These are phyloP conservation scores for Cyprinella venusta DNA, from an alignment of 2,797 vertebrate genomes.

Conservation along the genomic window DNA sequence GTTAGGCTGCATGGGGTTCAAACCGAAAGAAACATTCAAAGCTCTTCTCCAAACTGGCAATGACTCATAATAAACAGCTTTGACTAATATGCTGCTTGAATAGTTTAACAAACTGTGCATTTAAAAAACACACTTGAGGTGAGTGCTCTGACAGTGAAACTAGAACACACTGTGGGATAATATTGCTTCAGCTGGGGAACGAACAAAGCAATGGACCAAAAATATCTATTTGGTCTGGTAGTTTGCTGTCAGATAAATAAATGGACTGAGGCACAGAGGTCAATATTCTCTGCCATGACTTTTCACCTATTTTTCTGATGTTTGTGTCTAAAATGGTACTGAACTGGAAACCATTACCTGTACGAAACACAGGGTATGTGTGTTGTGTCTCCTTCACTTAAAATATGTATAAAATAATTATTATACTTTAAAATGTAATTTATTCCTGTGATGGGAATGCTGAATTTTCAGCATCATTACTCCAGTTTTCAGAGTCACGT, in stretches of 20 bases:
- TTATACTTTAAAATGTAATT: not conserved
- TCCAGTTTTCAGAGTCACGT: too few relatives aligned
- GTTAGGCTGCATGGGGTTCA: conserved; percentile 22
- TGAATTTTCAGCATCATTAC: too few relatives aligned
- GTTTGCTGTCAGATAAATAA: conserved; percentile 3
- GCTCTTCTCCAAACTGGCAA: not conserved
- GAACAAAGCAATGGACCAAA: conserved; percentile 17
- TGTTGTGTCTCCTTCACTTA: not conserved
- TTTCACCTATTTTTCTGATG: conserved; percentile 27
- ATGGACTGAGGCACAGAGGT: not conserved
- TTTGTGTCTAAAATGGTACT: not conserved
- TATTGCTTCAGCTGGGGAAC: conserved; percentile 21
- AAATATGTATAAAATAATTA: not conserved
- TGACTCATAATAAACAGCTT: conserved; percentile 8
- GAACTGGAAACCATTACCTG: conserved; percentile 20
- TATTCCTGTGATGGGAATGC: too few relatives aligned
- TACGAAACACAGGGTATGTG: not conserved
- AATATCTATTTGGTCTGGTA: conserved; percentile 7
- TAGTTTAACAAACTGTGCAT: not conserved
- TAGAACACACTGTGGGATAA: conserved; percentile 13
- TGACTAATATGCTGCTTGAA: not conserved
- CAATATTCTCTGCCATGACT: not conserved
- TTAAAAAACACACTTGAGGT: not conserved
- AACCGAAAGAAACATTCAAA: conserved; percentile 26
- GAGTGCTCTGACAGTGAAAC: not conserved